phyloP scores from a whole-genome alignment of 2,797 vertebrate species.

The Poecile montanus region DNA sequence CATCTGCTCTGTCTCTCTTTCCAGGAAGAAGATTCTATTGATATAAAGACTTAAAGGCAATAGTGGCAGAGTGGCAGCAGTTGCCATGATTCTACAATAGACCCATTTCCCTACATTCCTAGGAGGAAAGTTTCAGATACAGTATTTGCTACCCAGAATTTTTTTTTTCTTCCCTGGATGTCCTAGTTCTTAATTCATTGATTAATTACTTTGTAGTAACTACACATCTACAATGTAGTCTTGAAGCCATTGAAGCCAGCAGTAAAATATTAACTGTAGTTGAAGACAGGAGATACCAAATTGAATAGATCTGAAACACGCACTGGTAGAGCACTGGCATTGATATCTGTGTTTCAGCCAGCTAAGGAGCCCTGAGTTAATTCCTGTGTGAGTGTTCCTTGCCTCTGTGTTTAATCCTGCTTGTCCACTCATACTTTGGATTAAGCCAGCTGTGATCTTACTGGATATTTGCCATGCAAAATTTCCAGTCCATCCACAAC shows the following conservation, averaged over 20 bases:
- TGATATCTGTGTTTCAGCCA: neutral
- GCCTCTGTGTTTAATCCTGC: neutral
- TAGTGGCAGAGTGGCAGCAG: neutral
- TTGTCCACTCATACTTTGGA: neutral
- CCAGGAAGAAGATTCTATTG: neutral
- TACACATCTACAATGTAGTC: neutral
- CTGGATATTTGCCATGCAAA: neutral
- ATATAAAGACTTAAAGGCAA: neutral
- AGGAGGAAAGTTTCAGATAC: neutral
- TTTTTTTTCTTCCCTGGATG: neutral
- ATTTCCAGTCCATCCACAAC: neutral
- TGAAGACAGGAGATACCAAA: neutral
- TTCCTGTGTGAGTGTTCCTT: neutral
- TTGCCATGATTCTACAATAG: neutral
- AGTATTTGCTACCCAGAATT: neutral
- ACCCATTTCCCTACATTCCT: fast-evolving
- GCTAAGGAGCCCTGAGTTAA: neutral
- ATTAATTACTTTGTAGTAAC: neutral
- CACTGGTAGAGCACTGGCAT: neutral
- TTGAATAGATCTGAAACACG: neutral
- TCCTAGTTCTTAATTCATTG: neutral
- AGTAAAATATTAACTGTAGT: neutral
- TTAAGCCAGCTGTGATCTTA: neutral
- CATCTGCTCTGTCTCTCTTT: neutral
- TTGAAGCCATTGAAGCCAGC: neutral